phyloP scores from a whole-genome alignment of 2,888 invertebrate species.

The Oxyscelio sp. region DNA sequence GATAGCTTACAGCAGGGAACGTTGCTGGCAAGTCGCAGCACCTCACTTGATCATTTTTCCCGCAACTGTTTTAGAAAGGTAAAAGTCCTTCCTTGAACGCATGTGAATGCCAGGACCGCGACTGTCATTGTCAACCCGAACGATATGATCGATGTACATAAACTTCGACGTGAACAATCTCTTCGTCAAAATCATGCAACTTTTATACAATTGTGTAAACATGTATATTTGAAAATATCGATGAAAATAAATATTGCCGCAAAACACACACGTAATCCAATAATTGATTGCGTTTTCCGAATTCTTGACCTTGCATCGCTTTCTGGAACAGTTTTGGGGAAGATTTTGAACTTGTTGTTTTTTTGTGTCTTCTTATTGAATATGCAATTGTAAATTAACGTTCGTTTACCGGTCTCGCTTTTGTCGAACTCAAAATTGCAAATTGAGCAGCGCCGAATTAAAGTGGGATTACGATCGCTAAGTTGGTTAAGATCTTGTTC shows the following conservation, averaged over 20 bases:
- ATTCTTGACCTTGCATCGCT: constrained; percentile 85
- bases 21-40: not conserved
- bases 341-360: constrained; percentile 80
- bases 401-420: too few species aligned
- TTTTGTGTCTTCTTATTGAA: constrained; percentile 11
- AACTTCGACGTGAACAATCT: constrained; percentile 78
- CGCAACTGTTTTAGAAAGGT: constrained; percentile 87
- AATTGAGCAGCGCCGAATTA: constrained; percentile 40
- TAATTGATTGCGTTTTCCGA: constrained; percentile 82
- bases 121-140: constrained; percentile 77
- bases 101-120: constrained; percentile 21
- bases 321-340: constrained; percentile 88
- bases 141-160: constrained; percentile 86
- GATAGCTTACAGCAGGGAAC: not conserved
- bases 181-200: constrained; percentile 87
- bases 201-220: constrained; percentile 88
- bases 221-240: constrained; percentile 88
- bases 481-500: constrained; percentile 73
- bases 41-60: constrained; percentile 72
- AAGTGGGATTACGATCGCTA: constrained; percentile 81
- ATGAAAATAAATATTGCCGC: constrained; percentile 87
- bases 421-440: too few species aligned
- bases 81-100: constrained; percentile 15
- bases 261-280: constrained; percentile 82
- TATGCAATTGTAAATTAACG: too few species aligned